A percentile compares a stretch with the other conserved stretches of the same genome.
Conservation (phyloP, 2,797 vertebrate genomes). For the Dryobates pubescens region DNA sequence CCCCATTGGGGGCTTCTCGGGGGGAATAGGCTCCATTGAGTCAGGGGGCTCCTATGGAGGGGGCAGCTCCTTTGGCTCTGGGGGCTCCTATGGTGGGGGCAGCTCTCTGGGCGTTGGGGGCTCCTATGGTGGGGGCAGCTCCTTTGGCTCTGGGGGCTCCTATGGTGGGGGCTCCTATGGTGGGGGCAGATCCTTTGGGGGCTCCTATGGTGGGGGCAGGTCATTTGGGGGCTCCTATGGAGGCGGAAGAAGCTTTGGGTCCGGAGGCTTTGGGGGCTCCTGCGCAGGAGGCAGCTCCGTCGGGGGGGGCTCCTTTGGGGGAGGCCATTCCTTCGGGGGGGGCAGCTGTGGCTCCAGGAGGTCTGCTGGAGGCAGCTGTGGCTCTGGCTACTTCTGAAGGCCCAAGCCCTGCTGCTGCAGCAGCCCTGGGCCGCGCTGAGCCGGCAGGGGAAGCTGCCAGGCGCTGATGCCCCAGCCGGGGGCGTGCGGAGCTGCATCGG, state of each 20-base stretch:
- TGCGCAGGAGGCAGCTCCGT: fast-evolving
- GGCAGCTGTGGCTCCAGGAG: background rate
- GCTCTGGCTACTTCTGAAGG: background rate
- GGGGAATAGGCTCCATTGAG: background rate
- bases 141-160: background rate
- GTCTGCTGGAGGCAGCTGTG: background rate
- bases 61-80: background rate
- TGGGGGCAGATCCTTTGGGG: background rate
- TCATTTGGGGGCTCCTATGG: background rate
- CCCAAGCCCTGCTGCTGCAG: background rate
- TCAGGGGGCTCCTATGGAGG: background rate
- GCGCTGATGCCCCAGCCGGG: background rate
- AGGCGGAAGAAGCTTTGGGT: too few species aligned
- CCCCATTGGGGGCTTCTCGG: background rate
- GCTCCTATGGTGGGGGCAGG: background rate
- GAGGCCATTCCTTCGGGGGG: background rate
- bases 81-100: too few species aligned
- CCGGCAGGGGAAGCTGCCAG: background rate
- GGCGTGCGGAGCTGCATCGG: background rate
- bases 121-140: background rate
- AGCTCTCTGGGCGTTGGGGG: background rate
- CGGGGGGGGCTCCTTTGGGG: background rate
- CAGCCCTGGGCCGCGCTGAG: background rate
- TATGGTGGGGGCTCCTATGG: background rate
- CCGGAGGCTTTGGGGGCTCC: background rate